Evolutionary conservation across 2,888 invertebrate genomes (phyloP).

Genomic region (Stenodera caucasica): DNA sequence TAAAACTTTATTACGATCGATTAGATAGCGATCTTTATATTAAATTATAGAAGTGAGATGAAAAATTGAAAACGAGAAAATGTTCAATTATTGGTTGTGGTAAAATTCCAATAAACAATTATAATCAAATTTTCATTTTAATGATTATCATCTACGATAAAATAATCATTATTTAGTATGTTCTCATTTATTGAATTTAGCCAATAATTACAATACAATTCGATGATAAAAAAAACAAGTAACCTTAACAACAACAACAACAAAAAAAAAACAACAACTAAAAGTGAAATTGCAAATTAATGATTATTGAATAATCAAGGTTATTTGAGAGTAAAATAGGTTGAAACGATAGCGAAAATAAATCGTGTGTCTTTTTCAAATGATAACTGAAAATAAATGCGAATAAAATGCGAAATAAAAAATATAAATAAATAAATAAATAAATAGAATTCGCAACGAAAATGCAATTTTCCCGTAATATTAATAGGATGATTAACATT

Average conservation of each 20-base stretch:
- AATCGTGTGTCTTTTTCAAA: not conserved
- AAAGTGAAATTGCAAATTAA: not conserved
- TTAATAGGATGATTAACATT: constrained; percentile 1
- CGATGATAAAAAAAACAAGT: not conserved
- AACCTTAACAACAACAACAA: not conserved
- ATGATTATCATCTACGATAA: not conserved
- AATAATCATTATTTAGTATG: not conserved
- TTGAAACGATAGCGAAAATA: not conserved
- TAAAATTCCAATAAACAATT: no score
- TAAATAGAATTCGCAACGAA: not conserved
- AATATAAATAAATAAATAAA: not conserved
- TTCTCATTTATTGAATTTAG: not conserved
- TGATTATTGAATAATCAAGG: not conserved
- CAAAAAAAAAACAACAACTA: not conserved
- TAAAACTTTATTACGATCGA: no score
- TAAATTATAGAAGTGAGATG: no score
- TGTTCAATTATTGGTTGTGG: no score
- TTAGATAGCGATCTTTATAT: no score
- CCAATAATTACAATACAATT: not conserved
- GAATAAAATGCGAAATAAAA: constrained; percentile 8
- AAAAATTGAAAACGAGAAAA: no score
- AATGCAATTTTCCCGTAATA: constrained; percentile 4
- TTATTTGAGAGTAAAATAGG: not conserved
- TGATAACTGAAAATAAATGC: constrained; percentile 7
- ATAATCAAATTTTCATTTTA: no score